phyloP scores from a whole-genome alignment of 2,797 vertebrate genomes.

The Xiphorhynchus erythropygius region DNA sequence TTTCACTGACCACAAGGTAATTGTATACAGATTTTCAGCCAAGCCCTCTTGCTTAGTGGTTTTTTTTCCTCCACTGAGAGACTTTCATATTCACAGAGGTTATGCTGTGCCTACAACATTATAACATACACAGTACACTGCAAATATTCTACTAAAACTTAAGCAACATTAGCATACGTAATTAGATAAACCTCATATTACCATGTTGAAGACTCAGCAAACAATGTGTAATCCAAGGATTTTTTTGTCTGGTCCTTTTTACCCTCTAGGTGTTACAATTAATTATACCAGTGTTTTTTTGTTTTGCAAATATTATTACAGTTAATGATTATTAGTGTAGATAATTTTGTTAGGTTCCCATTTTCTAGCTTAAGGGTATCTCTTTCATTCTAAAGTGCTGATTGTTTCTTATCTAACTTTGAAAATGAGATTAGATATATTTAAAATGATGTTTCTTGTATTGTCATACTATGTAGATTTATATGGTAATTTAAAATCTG shows the following conservation, averaged over 20 bases:
- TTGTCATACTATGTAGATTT: slow-evolving; percentile 70
- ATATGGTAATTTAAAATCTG: slow-evolving; percentile 76
- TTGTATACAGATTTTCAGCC: not conserved
- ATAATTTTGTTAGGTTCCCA: slow-evolving; percentile 68
- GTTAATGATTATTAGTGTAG: slow-evolving; percentile 71
- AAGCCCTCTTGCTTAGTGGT: not conserved
- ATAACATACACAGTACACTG: not conserved
- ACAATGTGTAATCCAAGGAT: not conserved
- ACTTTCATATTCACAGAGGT: not conserved
- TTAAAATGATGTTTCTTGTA: slow-evolving; percentile 63
- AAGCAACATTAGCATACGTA: not conserved
- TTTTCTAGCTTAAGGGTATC: slow-evolving; percentile 67
- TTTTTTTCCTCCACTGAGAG: not conserved
- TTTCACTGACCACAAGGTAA: not conserved
- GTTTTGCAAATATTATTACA: slow-evolving; percentile 66
- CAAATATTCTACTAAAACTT: not conserved
- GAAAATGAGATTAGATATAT: slow-evolving; percentile 75
- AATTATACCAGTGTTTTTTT: slow-evolving; percentile 69
- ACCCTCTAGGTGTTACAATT: slow-evolving; percentile 68
- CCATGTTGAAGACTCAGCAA: slow-evolving; percentile 23
- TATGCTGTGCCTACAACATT: not conserved
- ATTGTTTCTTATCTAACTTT: slow-evolving; percentile 76
- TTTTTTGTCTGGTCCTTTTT: slow-evolving; percentile 20
- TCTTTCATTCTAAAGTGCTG: slow-evolving; percentile 69
- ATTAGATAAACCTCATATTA: not conserved